Base-by-base conservation (phyloP, 2,113 vertebrate genomes). In the Mormoops blainvillei region DNA sequence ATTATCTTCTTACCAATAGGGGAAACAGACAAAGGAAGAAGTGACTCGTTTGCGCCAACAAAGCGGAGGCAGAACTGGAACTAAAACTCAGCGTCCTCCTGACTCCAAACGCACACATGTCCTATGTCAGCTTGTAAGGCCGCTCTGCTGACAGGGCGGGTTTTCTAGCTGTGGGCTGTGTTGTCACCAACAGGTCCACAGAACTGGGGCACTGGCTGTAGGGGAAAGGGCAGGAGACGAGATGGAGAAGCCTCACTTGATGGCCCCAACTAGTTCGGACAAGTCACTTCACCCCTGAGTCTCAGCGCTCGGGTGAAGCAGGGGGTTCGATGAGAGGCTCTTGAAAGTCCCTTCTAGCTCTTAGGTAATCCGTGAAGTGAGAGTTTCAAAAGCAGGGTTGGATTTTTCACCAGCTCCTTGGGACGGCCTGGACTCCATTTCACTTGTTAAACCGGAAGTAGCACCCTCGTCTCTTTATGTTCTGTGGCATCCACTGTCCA, bases 11-110 rank as follows among this genome's bases (percentile, higher is more conserved):
- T 86, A 80, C 92, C 90, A 96, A 96, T 48, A 38, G 86, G 93
- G 95, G 94, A 94, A 94, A 52, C 12, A 94, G 92, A 97, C 96
- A 97, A 97, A 98, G 94, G 95, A 91, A 96, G 97, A 94, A 97
- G 94, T 74, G 95, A 96, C 92, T 96, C 2, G 38, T 71, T 80
- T 78, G 91, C 84, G 95, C 90, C 91, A 63, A 90, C 81, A 89
- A 91, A 96, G 91, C 95, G 63, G 73, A 82, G 77, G 82, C 97
- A 95, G 89, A 92, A 95, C 85, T 83, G 93, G 97, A 96, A 96
- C 36, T 71, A 87, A 92, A 96, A 89, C 88, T 83, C 76, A 5
- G 94, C 31, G 1, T 50, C 87, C 90, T 92, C 88, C 90, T 45
- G 81, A 85, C 85, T 85, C 76, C 24, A 7, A 85, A 48, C 5